phyloP scores from a whole-genome alignment of 2,888 invertebrate species.

The Drosophila prostipennis region DNA sequence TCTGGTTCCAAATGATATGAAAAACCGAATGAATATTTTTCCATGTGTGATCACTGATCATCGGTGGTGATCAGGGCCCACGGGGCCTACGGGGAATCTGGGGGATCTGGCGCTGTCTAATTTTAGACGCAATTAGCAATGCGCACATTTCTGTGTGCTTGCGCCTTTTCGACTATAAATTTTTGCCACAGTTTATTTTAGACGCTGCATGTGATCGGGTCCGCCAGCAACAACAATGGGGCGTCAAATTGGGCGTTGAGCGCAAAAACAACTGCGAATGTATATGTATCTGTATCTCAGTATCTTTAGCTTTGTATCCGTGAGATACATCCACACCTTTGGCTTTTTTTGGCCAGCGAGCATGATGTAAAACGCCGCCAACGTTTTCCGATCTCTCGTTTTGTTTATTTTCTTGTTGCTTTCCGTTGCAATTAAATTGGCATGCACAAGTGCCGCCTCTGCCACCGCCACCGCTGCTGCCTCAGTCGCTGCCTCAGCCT shows the following conservation, averaged over 20 bases:
- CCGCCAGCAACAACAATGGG: constrained; percentile 32
- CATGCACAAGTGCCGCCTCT: constrained; percentile 70
- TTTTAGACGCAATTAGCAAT: constrained; percentile 76
- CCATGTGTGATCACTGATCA: neutral
- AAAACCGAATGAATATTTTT: no score
- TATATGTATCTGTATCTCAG: constrained; percentile 32
- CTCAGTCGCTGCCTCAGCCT: constrained; percentile 1
- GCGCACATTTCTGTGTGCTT: constrained; percentile 70
- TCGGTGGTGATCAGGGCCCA: neutral
- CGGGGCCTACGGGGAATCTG: constrained; percentile 5
- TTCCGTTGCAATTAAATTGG: constrained; percentile 76
- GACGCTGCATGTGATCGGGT: constrained; percentile 69
- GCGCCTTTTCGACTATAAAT: constrained; percentile 60
- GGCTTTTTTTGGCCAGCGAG: constrained; percentile 71
- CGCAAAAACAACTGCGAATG: constrained; percentile 33
- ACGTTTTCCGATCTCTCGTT: constrained; percentile 40
- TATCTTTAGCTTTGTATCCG: constrained; percentile 36
- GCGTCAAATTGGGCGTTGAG: constrained; percentile 52
- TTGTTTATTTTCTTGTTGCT: constrained; percentile 26
- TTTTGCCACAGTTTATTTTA: constrained; percentile 76
- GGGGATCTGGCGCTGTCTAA: constrained; percentile 58
- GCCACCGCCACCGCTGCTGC: constrained; percentile 3
- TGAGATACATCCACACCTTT: constrained; percentile 69
- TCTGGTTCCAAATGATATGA: no score
- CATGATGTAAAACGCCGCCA: constrained; percentile 75